Evolutionary conservation across 2,113 vertebrate genomes (phyloP).

Genomic region (Lanius ludovicianus): DNA sequence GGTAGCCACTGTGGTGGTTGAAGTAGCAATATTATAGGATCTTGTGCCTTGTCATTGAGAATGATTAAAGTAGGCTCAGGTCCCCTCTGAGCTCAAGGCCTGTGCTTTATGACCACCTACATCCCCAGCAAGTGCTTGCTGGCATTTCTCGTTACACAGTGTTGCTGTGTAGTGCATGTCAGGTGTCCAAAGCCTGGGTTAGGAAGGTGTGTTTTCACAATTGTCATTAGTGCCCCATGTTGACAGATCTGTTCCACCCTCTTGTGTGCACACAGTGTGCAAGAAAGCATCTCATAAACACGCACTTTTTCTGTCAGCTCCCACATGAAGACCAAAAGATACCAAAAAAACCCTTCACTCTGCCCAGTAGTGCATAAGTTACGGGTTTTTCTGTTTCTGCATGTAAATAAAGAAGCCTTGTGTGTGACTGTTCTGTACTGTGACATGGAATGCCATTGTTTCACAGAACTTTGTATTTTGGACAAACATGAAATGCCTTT

Average conservation of each 20-base stretch:
- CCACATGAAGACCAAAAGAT: not conserved
- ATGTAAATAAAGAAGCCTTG: not conserved
- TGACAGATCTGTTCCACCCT: not conserved
- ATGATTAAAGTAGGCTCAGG: not conserved
- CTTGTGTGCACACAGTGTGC: not conserved
- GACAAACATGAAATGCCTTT: not conserved
- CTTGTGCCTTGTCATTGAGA: not conserved
- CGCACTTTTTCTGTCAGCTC: not conserved
- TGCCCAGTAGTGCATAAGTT: accelerated
- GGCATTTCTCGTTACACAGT: accelerated
- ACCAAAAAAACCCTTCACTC: accelerated
- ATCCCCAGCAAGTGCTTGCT: not conserved
- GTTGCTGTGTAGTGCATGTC: accelerated
- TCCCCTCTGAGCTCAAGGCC: not conserved
- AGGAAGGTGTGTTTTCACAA: not conserved
- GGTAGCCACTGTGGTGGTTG: not conserved
- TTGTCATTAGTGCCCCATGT: not conserved
- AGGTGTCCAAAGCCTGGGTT: not conserved
- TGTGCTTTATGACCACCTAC: not conserved
- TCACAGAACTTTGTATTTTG: not conserved
- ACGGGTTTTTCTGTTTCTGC: accelerated
- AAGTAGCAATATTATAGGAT: not conserved
- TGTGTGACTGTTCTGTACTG: accelerated
- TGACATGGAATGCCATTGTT: not conserved
- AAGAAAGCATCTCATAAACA: accelerated